Conservation (phyloP, 2,113 vertebrate species). For the Trochalopteron elliotii region DNA sequence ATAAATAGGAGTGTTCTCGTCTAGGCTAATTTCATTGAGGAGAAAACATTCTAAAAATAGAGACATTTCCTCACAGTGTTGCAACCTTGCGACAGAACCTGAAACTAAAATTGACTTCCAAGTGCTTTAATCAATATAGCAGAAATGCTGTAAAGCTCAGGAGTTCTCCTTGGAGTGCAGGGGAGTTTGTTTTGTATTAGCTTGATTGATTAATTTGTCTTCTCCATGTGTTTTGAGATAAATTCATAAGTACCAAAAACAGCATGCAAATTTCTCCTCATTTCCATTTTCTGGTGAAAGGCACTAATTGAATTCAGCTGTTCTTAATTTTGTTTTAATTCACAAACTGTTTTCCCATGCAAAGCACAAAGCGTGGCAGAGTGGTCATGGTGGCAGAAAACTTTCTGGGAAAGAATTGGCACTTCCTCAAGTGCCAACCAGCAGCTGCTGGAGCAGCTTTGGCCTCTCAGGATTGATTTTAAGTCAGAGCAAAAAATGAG, state of each 20-base stretch:
- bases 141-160: not conserved
- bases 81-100: not conserved
- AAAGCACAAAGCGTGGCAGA: not conserved
- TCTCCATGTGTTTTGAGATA: not conserved
- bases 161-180: not conserved
- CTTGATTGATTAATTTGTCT: slow-evolving; percentile 12
- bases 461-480: not conserved
- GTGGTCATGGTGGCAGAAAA: not conserved
- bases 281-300: not conserved
- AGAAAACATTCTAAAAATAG: not conserved
- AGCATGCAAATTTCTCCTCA: not conserved
- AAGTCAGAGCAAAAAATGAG: not conserved
- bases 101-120: not conserved
- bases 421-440: not conserved
- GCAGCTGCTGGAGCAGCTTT: not conserved
- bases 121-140: not conserved
- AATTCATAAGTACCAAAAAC: not conserved
- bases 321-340: not conserved
- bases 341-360: not conserved
- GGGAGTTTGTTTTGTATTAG: not conserved
- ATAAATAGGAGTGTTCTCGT: not conserved
- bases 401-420: not conserved
- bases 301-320: not conserved
- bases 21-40: not conserved
- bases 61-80: not conserved